Evolutionary conservation across 2,113 vertebrate species (phyloP), one percentile per base, ranked within the genome.

Genomic region (Zosterops japonicus): DNA sequence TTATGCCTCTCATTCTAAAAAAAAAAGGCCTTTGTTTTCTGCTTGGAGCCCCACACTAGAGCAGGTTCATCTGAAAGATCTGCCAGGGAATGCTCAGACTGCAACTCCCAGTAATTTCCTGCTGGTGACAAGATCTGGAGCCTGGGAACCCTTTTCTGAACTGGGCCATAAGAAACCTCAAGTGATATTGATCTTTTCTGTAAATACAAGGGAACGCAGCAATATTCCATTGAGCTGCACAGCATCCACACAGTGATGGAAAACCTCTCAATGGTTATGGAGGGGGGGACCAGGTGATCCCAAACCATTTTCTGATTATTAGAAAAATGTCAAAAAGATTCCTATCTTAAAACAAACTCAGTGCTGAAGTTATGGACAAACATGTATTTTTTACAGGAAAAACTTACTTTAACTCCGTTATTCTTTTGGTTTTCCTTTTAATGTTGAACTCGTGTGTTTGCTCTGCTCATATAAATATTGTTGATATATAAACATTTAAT

Each of bases 391-490:
- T 12, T 7, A 41, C 21, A 44, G 16, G 1, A 9, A 52, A 56
- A 53, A 3, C 2, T 52, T 9, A 14, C 0, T 0, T 31, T 33
- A 36, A 11, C 20, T 53, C n/a, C 6, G 11, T 14, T 46, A 31
- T 33, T 63, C 7, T 12, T 31, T 3, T 63, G 9, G 1, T 36
- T 39, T 44, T 21, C 5, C 20, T 50, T 72, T 29, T 4, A 23
- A 44, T 24, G 55, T 63, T 11, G n/a, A 76, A 23, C 36, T 29
- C 3, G 6, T 1, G 1, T 18, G 14, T 4, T 12, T 83, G 18
- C 9, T 25, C 7, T 24, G 56, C 23, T 35, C 57, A 59, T 25
- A 25, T 35, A 7, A 79, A 41, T 0, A 4, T 3, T 0, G 0
- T 6, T 29, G 12, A 28, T 8, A 13, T 1, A 17, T 4, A 23